Base-by-base conservation (phyloP, 1,140 invertebrate species). In the Himalopsyche phryganea region DNA sequence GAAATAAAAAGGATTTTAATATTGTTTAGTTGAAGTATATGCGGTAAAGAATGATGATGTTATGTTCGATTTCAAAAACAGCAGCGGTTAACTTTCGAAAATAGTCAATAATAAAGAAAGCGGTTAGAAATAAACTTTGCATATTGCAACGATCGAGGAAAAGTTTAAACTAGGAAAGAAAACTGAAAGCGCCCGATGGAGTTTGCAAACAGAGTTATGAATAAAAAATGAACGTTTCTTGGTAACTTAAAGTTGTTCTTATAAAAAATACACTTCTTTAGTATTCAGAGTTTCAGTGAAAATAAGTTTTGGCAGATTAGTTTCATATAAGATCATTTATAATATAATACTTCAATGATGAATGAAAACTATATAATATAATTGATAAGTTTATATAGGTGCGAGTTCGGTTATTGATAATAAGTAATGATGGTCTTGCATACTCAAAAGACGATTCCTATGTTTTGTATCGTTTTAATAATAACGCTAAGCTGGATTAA, bases 151-250 rank as follows among this genome's bases (percentile, higher is more conserved):
- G 15, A 36, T 32, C 9, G 15, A 36, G 38, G 55, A 58, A 58
- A 58, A 56, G 32, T 28, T 50, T 28, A 28, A 23, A 35, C 32
- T 52, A 17, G 3, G 23, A 52, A 52, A 14, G 36, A n/a, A 28
- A 28, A 32, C 28, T 32, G 35, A 10, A 52, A 20, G 20, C 42
- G 48, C 20, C 10, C 9, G 54, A 23, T n/a, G 56, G 58, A 62
- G 50, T 62, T 62, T 38, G 45, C 60, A 55, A 54, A 58, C 50
- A 54, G 47, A 62, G 36, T 62, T 58, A 51, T 62, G 60, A 62
- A 62, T 62, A 62, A 62, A 62, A 58, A 62, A 62, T 62, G 60
- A 58, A 52, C 18, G 13, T 50, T 42, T 42, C 49, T 50, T 57
- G 41, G 13, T 52, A 57, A 62, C 49, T 62, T 45, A 23, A 36